Evolutionary conservation across 2,888 invertebrate genomes (phyloP).

Genomic region (Nephrotoma flavescens): DNA sequence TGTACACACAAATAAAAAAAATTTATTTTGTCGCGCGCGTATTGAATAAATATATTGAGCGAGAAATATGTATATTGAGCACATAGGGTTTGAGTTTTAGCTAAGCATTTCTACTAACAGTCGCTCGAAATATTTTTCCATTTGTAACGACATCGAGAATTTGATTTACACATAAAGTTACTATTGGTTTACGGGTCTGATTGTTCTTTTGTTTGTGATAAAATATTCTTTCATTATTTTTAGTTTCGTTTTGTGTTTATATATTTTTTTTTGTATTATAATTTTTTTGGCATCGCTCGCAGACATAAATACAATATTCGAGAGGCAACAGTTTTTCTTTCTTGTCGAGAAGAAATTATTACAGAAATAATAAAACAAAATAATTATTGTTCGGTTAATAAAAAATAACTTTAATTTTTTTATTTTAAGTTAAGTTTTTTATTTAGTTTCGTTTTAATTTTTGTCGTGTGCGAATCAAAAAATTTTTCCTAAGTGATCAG

Average conservation of each 20-base stretch:
- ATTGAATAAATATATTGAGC: too few species aligned
- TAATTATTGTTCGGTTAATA: background rate
- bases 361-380: background rate
- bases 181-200: too few species aligned
- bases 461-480: background rate
- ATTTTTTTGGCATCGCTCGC: conserved; percentile 3
- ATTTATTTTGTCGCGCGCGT: too few species aligned
- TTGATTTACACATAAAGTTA: too few species aligned
- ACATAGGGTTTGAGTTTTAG: too few species aligned
- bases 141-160: too few species aligned
- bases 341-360: background rate
- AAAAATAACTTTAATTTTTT: background rate
- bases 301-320: background rate
- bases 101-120: too few species aligned
- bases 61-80: too few species aligned
- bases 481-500: background rate
- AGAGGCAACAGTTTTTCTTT: conserved; percentile 3
- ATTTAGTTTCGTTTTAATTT: background rate
- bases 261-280: background rate
- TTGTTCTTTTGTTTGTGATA: too few species aligned
- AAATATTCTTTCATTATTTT: background rate
- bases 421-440: background rate
- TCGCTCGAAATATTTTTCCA: too few species aligned
- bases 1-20: too few species aligned
- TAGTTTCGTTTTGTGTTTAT: background rate